Percentiles rank a stretch among this genome's conserved stretches.
These are phyloP conservation scores for Grallaria varia DNA, from an alignment of 2,113 vertebrate genomes.

Conservation along the genomic window DNA sequence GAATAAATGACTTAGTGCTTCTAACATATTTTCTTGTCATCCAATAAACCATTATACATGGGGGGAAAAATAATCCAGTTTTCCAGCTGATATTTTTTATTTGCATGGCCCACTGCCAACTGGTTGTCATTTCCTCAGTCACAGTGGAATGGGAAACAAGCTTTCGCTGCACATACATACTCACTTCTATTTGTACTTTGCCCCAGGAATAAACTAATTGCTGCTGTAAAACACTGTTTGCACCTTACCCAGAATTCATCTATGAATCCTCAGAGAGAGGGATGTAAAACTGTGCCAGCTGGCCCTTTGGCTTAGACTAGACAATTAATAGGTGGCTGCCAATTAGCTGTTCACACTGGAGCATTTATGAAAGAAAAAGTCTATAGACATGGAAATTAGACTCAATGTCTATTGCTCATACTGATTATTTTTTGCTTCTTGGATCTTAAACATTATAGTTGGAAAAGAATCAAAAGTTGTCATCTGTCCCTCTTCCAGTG, in stretches of 20 bases:
- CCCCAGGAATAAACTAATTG: constrained; percentile 50
- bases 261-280: not conserved
- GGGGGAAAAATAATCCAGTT: not conserved
- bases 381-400: not conserved
- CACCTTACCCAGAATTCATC: constrained; percentile 20
- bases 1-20: not conserved
- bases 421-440: not conserved
- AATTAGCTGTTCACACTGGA: constrained; percentile 24
- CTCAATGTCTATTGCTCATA: not conserved
- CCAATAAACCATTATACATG: not conserved
- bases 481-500: not conserved
- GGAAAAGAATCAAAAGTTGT: not conserved
- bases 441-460: not conserved
- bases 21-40: not conserved
- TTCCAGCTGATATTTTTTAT: constrained; percentile 24
- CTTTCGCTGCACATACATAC: constrained; percentile 15
- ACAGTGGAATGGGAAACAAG: constrained; percentile 43
- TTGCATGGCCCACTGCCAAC: not conserved
- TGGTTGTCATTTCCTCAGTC: constrained; percentile 13
- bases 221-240: constrained; percentile 31
- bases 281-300: not conserved
- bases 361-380: not conserved
- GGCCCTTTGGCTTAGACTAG: constrained; percentile 29
- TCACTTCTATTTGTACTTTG: constrained; percentile 32
- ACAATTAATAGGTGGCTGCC: constrained; percentile 30